Evolutionary conservation across 2,888 invertebrate species (phyloP).

Genomic region (Malthinus flaveolus): DNA sequence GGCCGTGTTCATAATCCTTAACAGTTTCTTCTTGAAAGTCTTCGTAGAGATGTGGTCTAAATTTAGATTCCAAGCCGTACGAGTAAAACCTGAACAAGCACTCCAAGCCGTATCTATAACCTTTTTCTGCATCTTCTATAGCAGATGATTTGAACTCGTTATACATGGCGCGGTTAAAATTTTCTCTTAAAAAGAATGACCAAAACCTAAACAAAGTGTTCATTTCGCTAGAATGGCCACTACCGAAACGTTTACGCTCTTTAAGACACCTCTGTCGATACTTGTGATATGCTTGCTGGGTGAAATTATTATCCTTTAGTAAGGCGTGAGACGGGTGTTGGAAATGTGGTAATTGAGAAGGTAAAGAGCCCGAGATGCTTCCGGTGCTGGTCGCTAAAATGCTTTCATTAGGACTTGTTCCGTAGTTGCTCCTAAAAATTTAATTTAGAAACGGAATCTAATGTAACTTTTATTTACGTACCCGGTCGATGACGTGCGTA

Average conservation of each 20-base stretch:
- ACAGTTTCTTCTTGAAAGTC: slow-evolving; percentile 95
- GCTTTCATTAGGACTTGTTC: slow-evolving; percentile 71
- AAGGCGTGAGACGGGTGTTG: slow-evolving; percentile 96
- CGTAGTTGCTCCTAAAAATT: slow-evolving; percentile 71
- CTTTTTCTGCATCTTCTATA: slow-evolving; percentile 88
- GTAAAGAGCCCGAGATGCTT: slow-evolving; percentile 76
- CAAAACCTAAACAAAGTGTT: slow-evolving; percentile 99
- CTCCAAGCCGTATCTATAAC: slow-evolving; percentile 87
- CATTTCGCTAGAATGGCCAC: slow-evolving; percentile 98
- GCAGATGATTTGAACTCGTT: slow-evolving; percentile 91
- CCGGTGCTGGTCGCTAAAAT: slow-evolving; percentile 61
- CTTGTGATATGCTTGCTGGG: slow-evolving; percentile 96
- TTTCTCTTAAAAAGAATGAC: slow-evolving; percentile 98
- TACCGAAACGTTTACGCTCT: slow-evolving; percentile 91
- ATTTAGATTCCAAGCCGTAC: slow-evolving; percentile 95
- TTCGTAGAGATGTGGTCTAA: slow-evolving; percentile 91
- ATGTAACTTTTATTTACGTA: slow-evolving; percentile 45
- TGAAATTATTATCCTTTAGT: slow-evolving; percentile 95
- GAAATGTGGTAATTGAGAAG: slow-evolving; percentile 85
- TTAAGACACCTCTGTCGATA: slow-evolving; percentile 93
- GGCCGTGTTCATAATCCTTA: slow-evolving; percentile 87
- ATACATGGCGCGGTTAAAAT: slow-evolving; percentile 98
- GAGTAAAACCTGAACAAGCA: slow-evolving; percentile 95
- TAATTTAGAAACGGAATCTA: no score
- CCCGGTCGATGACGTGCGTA: slow-evolving; percentile 78